A percentile compares a stretch with the other conserved stretches of the same genome.
phyloP scores from a whole-genome alignment of 1,140 invertebrate species.

The Chrysoperla carnea region DNA sequence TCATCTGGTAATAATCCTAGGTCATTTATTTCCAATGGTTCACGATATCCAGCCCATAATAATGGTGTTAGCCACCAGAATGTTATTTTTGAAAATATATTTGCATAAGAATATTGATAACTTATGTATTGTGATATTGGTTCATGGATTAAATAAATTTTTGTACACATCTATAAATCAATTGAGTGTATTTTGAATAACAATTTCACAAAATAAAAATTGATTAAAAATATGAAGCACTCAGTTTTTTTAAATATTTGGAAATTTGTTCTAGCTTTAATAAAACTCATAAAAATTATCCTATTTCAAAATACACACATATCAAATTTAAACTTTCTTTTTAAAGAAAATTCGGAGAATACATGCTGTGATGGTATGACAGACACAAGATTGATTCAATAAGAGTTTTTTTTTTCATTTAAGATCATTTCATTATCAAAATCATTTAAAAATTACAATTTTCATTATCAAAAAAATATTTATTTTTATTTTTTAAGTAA shows the following conservation, averaged over 20 bases:
- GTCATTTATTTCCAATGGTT: slow-evolving; percentile 45
- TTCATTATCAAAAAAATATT: too few species aligned
- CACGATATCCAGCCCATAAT: slow-evolving; percentile 42
- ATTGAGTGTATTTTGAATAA: too few species aligned
- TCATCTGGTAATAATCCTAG: slow-evolving; percentile 49
- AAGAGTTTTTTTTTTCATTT: too few species aligned
- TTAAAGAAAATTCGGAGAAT: too few species aligned
- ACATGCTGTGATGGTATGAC: too few species aligned
- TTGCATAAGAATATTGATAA: slow-evolving; percentile 31
- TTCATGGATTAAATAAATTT: background rate
- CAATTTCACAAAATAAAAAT: background rate
- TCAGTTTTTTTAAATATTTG: background rate
- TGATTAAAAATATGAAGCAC: background rate
- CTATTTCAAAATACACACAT: background rate
- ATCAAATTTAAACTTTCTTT: too few species aligned
- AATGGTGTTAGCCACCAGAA: slow-evolving; percentile 62
- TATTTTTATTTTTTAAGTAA: too few species aligned
- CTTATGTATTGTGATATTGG: slow-evolving; percentile 12
- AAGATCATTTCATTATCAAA: too few species aligned
- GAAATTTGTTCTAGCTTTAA: background rate
- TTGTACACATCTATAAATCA: background rate
- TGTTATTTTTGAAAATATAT: slow-evolving; percentile 49
- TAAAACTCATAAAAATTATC: background rate
- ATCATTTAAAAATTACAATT: too few species aligned
- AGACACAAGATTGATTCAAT: too few species aligned